Conservation (phyloP, 2,888 invertebrate species). For the Nemotelus nigrinus region DNA sequence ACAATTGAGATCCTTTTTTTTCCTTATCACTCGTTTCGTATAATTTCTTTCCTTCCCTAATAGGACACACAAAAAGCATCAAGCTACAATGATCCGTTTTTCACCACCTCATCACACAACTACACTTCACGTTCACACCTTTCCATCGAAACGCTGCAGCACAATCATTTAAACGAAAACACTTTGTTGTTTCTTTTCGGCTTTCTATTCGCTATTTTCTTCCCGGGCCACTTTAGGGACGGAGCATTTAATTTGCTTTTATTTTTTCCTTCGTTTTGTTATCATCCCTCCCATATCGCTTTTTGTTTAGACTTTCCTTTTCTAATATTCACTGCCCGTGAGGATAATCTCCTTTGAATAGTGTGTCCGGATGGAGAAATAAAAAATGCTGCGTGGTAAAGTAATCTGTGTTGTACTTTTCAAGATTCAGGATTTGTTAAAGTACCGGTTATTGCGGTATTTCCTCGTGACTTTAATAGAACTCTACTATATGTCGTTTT, state of each 20-base stretch:
- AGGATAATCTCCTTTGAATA: no score
- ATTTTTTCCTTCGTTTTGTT: background rate
- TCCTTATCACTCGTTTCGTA: background rate
- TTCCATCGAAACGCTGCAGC: background rate
- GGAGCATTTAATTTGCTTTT: background rate
- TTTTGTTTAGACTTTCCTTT: no score
- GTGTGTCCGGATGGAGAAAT: no score
- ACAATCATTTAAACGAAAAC: slow-evolving; percentile 17
- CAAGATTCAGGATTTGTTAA: no score
- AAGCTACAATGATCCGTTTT: background rate
- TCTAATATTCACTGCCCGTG: no score
- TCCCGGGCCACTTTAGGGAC: no score
- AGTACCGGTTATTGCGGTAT: no score
- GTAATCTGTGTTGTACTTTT: no score
- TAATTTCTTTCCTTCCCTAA: background rate
- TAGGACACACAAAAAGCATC: background rate
- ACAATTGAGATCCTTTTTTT: background rate
- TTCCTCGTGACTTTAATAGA: no score
- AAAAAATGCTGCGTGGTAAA: no score
- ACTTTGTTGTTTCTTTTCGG: slow-evolving; percentile 7
- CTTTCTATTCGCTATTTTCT: background rate
- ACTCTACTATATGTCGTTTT: no score
- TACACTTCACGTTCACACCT: background rate
- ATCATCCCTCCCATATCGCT: no score
- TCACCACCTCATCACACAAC: slow-evolving; percentile 27